Evolutionary conservation across 2,888 invertebrate genomes (phyloP).

Genomic region (Proisotoma minuta): DNA sequence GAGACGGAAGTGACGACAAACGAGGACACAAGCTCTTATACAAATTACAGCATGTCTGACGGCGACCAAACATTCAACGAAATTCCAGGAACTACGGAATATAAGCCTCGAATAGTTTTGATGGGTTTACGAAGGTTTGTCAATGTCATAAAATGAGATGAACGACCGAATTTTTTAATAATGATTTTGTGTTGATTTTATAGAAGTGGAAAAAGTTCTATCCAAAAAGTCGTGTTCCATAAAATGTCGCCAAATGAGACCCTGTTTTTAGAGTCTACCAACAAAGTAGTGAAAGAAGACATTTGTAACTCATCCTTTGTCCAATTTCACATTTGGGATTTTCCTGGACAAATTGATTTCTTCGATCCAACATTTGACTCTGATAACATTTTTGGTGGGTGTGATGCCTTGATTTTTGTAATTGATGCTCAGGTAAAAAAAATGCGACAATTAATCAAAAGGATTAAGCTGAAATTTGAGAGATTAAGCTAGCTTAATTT

Average conservation of each 20-base stretch:
- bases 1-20: constrained; percentile 46
- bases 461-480: background rate
- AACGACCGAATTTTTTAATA: background rate
- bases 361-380: constrained; percentile 94
- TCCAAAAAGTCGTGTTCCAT: constrained; percentile 99
- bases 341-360: constrained; percentile 98
- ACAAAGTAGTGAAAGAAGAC: constrained; percentile 96
- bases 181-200: constrained; percentile 44
- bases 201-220: constrained; percentile 97
- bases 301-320: constrained; percentile 96
- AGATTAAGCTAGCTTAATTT: background rate
- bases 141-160: background rate
- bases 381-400: constrained; percentile 92
- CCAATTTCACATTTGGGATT: constrained; percentile 99
- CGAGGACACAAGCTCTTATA: constrained; percentile 67
- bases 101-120: constrained; percentile 85
- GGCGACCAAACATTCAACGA: constrained; percentile 60
- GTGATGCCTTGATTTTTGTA: constrained; percentile 96
- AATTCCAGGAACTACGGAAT: constrained; percentile 63
- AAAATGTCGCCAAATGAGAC: constrained; percentile 99
- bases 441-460: background rate
- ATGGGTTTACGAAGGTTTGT: constrained; percentile 85
- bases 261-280: constrained; percentile 94
- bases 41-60: constrained; percentile 84
- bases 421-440: constrained; percentile 83